Evolutionary conservation across 2,797 vertebrate species (phyloP), one percentile per base, ranked within the genome.

Genomic region (Helostoma temminkii): DNA sequence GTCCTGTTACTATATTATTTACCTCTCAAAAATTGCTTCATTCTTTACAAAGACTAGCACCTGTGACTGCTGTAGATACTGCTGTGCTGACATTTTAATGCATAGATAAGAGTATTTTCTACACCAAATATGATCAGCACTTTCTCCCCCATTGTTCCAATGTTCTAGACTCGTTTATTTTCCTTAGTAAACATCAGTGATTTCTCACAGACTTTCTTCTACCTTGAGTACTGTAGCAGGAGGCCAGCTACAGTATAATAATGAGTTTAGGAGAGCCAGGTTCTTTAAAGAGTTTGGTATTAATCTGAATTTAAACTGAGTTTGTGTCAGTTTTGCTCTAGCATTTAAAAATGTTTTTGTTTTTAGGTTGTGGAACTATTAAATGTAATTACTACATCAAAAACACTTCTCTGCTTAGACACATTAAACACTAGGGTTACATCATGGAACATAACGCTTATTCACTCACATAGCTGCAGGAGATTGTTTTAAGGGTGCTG

Each of bases 81-180:
- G 74, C 69, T 77, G 61, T 56, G 48, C 70, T 85, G 71, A 80
- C 74, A 73, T 60, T 88, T 81, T 82, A 88, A 88, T 82, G 73
- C 66, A 82, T 65, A 72, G 58, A 88, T 88, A 85, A 88, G 80
- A 66, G 61, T 42, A 42, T 71, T 42, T 73, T 80, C 62, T 55
- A 60, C 39, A 80, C 62, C 45, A 76, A 82, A 87, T 79, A 77
- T 77, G 62, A 88, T 84, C 84, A 89, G 78, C 85, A 71, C 74
- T 89, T 89, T 87, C 54, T 67, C 39, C 54, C 50, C 78, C 12
- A 50, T 66, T 84, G 78, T 87, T 71, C 61, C 41, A 21, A 26
- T 54, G 80, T 82, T 77, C 58, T 36, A 64, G 12, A 42, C 69
- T 70, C 54, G 65, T 83, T 84, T 86, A 68, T 85, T 85, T 85